These are phyloP conservation scores for Leptodactylus fuscus DNA, from an alignment of 2,113 vertebrate species.

Conservation along the genomic window DNA sequence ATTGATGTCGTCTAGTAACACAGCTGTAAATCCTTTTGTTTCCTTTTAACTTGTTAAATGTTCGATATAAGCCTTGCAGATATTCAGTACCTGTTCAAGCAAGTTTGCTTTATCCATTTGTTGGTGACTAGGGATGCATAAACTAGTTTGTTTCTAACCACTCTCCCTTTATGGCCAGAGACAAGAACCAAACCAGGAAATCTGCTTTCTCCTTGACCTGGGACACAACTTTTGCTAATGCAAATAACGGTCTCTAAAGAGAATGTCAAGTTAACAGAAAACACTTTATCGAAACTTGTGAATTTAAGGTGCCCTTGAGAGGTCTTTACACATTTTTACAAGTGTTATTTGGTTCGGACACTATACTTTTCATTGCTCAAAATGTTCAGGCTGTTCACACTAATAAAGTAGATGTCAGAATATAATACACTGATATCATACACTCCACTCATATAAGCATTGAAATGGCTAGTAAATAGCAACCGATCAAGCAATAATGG, in stretches of 20 bases:
- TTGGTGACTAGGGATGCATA: constrained; percentile 51
- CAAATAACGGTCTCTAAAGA: constrained; percentile 48
- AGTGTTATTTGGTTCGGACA: constrained; percentile 23
- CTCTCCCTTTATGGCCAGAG: constrained; percentile 56
- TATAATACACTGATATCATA: background rate
- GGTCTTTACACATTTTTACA: constrained; percentile 57
- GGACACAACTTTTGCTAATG: constrained; percentile 36
- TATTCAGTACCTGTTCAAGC: constrained; percentile 52
- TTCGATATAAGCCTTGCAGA: constrained; percentile 50
- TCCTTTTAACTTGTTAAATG: constrained; percentile 52
- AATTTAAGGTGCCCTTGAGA: constrained; percentile 36
- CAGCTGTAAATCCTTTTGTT: constrained; percentile 57
- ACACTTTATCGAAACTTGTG: constrained; percentile 52
- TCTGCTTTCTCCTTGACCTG: constrained; percentile 54
- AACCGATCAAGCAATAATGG: background rate
- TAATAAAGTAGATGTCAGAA: constrained; percentile 10
- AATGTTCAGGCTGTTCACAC: background rate
- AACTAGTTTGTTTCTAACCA: constrained; percentile 53
- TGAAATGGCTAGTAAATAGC: too few species aligned
- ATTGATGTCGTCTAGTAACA: constrained; percentile 52
- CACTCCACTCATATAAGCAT: background rate
- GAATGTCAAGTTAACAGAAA: constrained; percentile 53
- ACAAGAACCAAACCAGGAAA: constrained; percentile 56
- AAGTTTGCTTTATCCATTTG: constrained; percentile 58
- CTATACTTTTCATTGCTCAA: constrained; percentile 21